Conservation (phyloP, 1,140 invertebrate species). For the Marisa cornuarietis region DNA sequence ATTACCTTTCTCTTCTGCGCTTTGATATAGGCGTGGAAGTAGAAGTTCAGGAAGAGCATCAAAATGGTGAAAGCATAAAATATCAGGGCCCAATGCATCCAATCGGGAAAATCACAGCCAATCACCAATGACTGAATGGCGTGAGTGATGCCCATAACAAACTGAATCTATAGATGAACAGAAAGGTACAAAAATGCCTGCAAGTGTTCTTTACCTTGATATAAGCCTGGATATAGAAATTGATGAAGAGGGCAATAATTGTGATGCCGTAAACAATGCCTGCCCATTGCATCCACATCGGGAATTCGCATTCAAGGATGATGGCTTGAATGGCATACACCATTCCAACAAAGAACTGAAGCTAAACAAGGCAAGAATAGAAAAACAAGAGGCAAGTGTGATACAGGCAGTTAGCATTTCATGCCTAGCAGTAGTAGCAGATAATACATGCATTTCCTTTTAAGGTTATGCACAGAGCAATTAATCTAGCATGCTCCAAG, state of each 20-base stretch:
- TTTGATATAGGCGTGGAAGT: conserved; percentile 68
- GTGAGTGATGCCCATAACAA: conserved; percentile 83
- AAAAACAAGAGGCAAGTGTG: conserved; percentile 37
- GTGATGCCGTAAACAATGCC: conserved; percentile 58
- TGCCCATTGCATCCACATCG: conserved; percentile 58
- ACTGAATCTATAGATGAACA: conserved; percentile 77
- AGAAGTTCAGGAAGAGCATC: conserved; percentile 91
- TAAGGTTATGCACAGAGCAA: not conserved
- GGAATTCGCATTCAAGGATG: conserved; percentile 55
- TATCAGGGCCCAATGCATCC: conserved; percentile 93
- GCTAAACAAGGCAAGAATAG: conserved; percentile 44
- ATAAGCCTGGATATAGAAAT: conserved; percentile 63
- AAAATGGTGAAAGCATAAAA: conserved; percentile 92
- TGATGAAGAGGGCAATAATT: conserved; percentile 61
- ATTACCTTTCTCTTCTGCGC: conserved; percentile 50
- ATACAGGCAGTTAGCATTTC: not conserved
- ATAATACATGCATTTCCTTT: not conserved
- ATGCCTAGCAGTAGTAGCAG: not conserved
- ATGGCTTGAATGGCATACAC: conserved; percentile 54
- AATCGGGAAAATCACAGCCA: conserved; percentile 88
- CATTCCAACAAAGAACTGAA: conserved; percentile 62
- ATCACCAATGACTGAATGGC: conserved; percentile 84
- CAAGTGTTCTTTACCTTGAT: conserved; percentile 37
- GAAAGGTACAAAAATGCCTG: conserved; percentile 27
- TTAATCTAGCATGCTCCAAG: not conserved